Evolutionary conservation across 2,113 vertebrate genomes (phyloP), one percentile per base, ranked within the genome.

Genomic region (Sporophila hypoxantha): DNA sequence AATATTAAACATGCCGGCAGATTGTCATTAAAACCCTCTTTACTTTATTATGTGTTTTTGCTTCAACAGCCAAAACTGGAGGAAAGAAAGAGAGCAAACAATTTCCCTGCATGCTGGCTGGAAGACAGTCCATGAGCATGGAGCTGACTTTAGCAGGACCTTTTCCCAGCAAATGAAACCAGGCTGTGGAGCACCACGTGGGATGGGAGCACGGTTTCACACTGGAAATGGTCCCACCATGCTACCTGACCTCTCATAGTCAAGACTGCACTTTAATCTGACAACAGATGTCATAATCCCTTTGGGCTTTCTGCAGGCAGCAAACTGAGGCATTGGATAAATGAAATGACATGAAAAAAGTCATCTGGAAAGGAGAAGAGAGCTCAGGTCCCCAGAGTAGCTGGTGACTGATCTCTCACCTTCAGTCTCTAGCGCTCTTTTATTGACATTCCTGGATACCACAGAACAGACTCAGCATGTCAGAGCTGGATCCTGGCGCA

Each of bases 11-110:
- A 73, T 79, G 80, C 70, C 15, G 7, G 94, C 87, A 95, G 91
- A 93, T 92, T 93, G 91, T 95, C 92, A 91, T 95, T 94, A 95
- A 95, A 95, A 78, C 80, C 92, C 80, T 93, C 91, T 94, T 92
- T 92, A 85, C 78, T 93, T 94, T 93, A 89, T 92, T 92, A 91
- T 83, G 85, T 94, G 85, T 75, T 92, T 95, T 95, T 93, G 79
- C 87, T 95, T 92, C 85, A 76, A 66, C 82, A 78, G 91, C 91
- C 91, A 94, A 89, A 76, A 83, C 50, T 61, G 55, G 50, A 91
- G 62, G 74, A 94, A 93, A 68, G 91, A 75, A 82, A 85, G 42
- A 71, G 76, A 88, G 67, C 46, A 69, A 71, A 81, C 1, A 2
- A 34, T 88, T 89, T 94, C 76, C 61, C 92, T 17, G 36, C 30